Percentiles rank a stretch among this genome's conserved stretches.
These are phyloP conservation scores for Lipophrys pholis DNA, from an alignment of 2,113 vertebrate genomes.

Conservation along the genomic window DNA sequence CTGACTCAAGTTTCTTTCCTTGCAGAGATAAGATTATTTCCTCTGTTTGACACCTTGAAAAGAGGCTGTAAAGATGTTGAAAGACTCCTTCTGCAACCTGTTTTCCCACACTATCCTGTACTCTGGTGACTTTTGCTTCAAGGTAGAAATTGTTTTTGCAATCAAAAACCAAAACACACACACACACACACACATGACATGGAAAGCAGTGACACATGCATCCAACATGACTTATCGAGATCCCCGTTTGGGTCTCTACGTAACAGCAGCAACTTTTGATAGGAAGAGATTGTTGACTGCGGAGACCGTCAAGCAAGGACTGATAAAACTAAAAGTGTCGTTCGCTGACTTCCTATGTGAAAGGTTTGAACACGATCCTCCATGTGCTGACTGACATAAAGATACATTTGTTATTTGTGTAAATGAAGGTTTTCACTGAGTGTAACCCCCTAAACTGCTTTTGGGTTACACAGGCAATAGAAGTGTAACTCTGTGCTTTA, in stretches of 20 bases:
- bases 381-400: too few species aligned
- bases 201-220: conserved; percentile 63
- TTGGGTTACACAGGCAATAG: too few species aligned
- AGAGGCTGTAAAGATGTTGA: conserved; percentile 62
- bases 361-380: too few species aligned
- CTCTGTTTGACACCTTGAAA: conserved; percentile 79
- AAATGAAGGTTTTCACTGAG: too few species aligned
- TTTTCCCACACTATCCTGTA: conserved; percentile 67
- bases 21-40: conserved; percentile 80
- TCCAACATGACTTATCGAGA: conserved; percentile 34
- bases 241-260: conserved; percentile 25
- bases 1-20: conserved; percentile 81
- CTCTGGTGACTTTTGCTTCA: conserved; percentile 59
- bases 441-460: too few species aligned
- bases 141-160: conserved; percentile 47
- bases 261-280: conserved; percentile 3
- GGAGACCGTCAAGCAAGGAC: too few species aligned
- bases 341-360: too few species aligned
- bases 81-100: conserved; percentile 35
- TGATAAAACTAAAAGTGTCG: too few species aligned
- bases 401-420: too few species aligned
- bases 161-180: conserved; percentile 54
- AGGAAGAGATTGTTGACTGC: too few species aligned
- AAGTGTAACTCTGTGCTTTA: too few species aligned
- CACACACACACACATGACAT: conserved; percentile 20